phyloP scores from a whole-genome alignment of 23 tunicate genomes.

The Oikopleura albicans region DNA sequence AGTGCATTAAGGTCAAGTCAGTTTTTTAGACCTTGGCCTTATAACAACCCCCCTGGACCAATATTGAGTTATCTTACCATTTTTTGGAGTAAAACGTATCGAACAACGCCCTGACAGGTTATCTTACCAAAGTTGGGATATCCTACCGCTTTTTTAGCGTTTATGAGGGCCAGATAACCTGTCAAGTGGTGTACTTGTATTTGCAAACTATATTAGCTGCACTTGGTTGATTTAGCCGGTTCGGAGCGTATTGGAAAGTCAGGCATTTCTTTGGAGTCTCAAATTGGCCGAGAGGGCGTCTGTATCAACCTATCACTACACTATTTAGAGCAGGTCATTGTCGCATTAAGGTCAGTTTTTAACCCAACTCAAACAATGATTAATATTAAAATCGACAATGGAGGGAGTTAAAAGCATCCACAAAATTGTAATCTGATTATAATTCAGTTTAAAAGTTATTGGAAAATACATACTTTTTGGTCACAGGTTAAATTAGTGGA shows the following conservation, averaged over 20 bases:
- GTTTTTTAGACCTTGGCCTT: too few relatives aligned
- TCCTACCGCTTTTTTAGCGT: neutral
- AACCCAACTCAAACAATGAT: conserved; percentile 18
- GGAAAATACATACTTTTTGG: too few relatives aligned
- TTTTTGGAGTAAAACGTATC: too few relatives aligned
- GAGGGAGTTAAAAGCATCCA: too few relatives aligned
- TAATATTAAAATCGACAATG: too few relatives aligned
- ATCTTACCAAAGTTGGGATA: neutral
- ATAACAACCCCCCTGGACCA: too few relatives aligned
- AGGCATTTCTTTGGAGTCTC: conserved; percentile 19
- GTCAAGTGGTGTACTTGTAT: conserved; percentile 23
- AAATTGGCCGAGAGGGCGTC: conserved; percentile 43
- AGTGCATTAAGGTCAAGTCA: too few relatives aligned
- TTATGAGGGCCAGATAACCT: too few relatives aligned
- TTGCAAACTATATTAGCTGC: conserved; percentile 35
- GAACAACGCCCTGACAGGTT: neutral
- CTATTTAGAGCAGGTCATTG: conserved; percentile 67
- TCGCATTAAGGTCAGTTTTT: conserved; percentile 41
- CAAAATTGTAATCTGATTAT: too few relatives aligned
- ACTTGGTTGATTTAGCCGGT: conserved; percentile 57
- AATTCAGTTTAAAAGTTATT: too few relatives aligned
- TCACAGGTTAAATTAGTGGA: too few relatives aligned
- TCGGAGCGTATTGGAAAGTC: conserved; percentile 71
- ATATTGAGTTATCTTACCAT: too few relatives aligned
- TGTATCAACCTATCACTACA: conserved; percentile 79